phyloP scores from a whole-genome alignment of 2,797 vertebrate species.

The Aplochiton taeniatus region DNA sequence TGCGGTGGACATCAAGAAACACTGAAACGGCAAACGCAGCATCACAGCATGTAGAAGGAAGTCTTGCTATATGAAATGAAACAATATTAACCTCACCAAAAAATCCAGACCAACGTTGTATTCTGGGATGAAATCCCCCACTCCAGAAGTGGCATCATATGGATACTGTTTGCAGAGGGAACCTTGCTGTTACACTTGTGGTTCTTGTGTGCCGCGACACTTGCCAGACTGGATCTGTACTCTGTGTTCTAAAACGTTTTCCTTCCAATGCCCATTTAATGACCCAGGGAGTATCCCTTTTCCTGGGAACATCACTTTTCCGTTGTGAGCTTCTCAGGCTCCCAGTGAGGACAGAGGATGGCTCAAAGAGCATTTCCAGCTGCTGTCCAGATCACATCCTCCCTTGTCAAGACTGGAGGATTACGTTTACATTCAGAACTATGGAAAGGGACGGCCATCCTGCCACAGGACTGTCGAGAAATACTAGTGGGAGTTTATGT shows the following conservation, averaged over 20 bases:
- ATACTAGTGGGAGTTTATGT: constrained; percentile 85
- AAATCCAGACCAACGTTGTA: constrained; percentile 13
- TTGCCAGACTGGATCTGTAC: constrained; percentile 11
- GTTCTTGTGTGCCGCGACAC: neutral
- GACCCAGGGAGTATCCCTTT: constrained; percentile 39
- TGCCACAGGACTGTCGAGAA: constrained; percentile 58
- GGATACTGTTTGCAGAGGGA: constrained; percentile 25
- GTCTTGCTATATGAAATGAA: constrained; percentile 10
- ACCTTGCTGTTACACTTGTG: constrained; percentile 50
- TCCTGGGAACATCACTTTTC: constrained; percentile 51
- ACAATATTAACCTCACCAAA: constrained; percentile 8
- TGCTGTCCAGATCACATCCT: constrained; percentile 56
- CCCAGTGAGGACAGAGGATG: constrained; percentile 45
- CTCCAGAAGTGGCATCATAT: constrained; percentile 6
- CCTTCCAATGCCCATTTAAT: neutral
- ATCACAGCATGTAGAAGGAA: constrained; percentile 17
- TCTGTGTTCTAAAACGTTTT: constrained; percentile 23
- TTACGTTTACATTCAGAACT: constrained; percentile 75
- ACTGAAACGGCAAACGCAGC: constrained; percentile 11
- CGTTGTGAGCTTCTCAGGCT: constrained; percentile 38
- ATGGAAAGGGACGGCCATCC: constrained; percentile 39
- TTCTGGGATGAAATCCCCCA: too few relatives aligned
- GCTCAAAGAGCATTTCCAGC: constrained; percentile 66
- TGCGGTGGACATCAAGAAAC: neutral
- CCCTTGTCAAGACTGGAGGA: constrained; percentile 54